phyloP scores from a whole-genome alignment of 2,113 vertebrate genomes.

The Leptobrachium ailaonicum region DNA sequence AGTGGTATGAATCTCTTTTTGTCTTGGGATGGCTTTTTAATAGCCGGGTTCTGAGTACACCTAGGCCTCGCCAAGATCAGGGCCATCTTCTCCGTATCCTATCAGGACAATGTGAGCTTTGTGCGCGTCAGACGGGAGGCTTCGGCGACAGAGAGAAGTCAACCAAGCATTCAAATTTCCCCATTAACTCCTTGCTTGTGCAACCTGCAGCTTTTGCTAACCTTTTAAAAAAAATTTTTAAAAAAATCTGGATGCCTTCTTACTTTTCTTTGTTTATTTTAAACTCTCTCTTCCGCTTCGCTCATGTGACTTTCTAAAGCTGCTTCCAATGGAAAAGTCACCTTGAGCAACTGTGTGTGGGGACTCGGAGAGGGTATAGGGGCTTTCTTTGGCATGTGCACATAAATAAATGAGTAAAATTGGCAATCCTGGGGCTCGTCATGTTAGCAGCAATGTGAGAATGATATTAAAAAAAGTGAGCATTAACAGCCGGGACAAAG shows the following conservation, averaged over 20 bases:
- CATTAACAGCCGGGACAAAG: background rate
- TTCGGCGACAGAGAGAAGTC: conserved; percentile 68
- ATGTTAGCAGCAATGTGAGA: conserved; percentile 13
- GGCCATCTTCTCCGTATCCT: conserved; percentile 64
- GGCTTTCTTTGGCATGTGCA: background rate
- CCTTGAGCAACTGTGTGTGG: conserved; percentile 20
- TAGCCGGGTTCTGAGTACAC: conserved; percentile 64
- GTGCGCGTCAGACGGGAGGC: conserved; percentile 60
- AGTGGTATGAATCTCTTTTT: conserved; percentile 62
- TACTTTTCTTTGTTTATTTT: conserved; percentile 28
- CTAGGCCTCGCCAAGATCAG: conserved; percentile 68
- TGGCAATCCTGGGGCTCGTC: background rate
- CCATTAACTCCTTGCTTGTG: conserved; percentile 53
- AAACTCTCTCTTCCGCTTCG: conserved; percentile 12
- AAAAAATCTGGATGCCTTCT: background rate
- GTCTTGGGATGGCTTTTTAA: conserved; percentile 53
- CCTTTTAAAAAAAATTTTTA: background rate
- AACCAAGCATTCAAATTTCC: conserved; percentile 56
- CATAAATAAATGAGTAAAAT: background rate
- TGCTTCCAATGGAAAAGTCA: conserved; percentile 38
- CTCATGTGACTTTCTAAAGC: conserved; percentile 26
- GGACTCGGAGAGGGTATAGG: background rate
- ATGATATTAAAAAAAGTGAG: conserved; percentile 8
- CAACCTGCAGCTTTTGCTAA: conserved; percentile 47
- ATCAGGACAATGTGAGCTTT: conserved; percentile 82